phyloP scores from a whole-genome alignment of 2,888 invertebrate genomes.

The Arge pagana region DNA sequence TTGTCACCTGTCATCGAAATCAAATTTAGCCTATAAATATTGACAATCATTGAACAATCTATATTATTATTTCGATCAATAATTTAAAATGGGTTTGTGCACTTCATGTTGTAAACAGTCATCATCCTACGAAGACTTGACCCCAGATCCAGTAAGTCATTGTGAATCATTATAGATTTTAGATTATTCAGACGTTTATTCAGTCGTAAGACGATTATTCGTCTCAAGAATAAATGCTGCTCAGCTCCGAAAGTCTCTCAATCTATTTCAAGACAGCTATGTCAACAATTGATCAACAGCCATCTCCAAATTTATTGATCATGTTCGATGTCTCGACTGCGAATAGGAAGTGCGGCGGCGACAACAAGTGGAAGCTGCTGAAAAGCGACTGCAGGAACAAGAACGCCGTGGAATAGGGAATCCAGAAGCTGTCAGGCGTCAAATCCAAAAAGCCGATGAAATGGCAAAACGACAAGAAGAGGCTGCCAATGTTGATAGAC shows the following conservation, averaged over 20 bases:
- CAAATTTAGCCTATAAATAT: background rate
- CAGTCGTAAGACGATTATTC: too few species aligned
- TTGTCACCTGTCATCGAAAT: too few species aligned
- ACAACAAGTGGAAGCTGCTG: slow-evolving; percentile 72
- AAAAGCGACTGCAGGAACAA: slow-evolving; percentile 65
- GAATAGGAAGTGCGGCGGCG: slow-evolving; percentile 67
- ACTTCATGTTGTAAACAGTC: slow-evolving; percentile 64
- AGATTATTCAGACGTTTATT: too few species aligned
- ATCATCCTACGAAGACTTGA: slow-evolving; percentile 61
- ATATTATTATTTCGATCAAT: too few species aligned
- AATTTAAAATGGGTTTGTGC: slow-evolving; percentile 64
- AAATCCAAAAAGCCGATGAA: slow-evolving; percentile 65
- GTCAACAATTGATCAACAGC: background rate
- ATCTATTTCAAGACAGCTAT: too few species aligned
- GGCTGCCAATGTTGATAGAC: slow-evolving; percentile 44
- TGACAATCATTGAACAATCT: too few species aligned
- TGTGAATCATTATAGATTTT: too few species aligned
- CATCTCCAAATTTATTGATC: background rate
- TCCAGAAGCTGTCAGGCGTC: slow-evolving; percentile 64
- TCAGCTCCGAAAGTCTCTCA: too few species aligned
- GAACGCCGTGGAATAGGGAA: slow-evolving; percentile 70
- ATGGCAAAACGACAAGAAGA: slow-evolving; percentile 64
- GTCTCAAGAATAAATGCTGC: too few species aligned
- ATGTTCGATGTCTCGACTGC: slow-evolving; percentile 4
- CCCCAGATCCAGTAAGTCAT: slow-evolving; percentile 64